These are phyloP conservation scores for Apamea epomidion DNA, from an alignment of 2,888 invertebrate genomes.

Conservation along the genomic window DNA sequence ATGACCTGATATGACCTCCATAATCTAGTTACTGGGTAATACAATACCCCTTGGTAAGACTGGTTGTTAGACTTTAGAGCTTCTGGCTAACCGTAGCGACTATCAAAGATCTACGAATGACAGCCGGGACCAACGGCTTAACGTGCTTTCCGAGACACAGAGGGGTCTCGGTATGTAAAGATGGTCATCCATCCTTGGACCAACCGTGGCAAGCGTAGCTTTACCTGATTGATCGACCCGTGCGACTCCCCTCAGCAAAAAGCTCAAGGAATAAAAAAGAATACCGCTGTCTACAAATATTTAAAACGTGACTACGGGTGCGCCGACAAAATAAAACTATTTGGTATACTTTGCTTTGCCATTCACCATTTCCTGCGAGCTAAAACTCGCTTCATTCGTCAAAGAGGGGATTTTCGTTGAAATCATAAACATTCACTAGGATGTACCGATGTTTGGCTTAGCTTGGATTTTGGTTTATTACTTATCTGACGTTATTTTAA, in stretches of 20 bases:
- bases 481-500: not conserved
- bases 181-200: too few relatives aligned
- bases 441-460: not conserved
- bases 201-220: too few relatives aligned
- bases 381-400: constrained; percentile 38
- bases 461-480: constrained; percentile 10
- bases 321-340: constrained; percentile 36
- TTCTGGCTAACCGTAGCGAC: too few relatives aligned
- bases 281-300: not conserved
- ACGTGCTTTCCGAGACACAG: too few relatives aligned
- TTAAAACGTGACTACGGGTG: not conserved
- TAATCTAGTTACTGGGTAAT: too few relatives aligned
- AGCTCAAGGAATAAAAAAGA: not conserved
- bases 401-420: constrained; percentile 39
- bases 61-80: too few relatives aligned
- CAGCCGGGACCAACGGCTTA: too few relatives aligned
- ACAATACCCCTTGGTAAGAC: too few relatives aligned
- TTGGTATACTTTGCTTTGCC: constrained; percentile 21
- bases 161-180: too few relatives aligned
- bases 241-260: not conserved
- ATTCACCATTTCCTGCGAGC: constrained; percentile 21
- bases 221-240: too few relatives aligned
- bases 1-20: too few relatives aligned
- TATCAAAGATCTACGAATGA: too few relatives aligned
- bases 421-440: constrained; percentile 27